A percentile compares a stretch with the other conserved stretches of the same genome.
These are phyloP conservation scores for Hartigia nigra DNA, from an alignment of 2,888 invertebrate species.

Conservation along the genomic window DNA sequence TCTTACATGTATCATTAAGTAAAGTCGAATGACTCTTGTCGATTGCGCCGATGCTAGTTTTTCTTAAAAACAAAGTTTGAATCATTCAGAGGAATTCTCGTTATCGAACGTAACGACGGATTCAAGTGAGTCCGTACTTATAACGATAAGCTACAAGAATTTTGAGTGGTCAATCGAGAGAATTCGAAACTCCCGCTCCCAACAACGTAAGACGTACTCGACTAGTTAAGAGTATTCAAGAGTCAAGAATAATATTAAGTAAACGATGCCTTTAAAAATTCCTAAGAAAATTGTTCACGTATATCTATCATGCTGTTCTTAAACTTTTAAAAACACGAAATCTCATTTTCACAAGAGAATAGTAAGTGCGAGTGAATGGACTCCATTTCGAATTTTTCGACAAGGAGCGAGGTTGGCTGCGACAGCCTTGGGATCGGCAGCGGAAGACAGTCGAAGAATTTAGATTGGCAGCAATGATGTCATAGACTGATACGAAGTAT, in stretches of 20 bases:
- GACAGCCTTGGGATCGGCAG: not conserved
- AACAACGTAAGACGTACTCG: not conserved
- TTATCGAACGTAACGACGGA: not conserved
- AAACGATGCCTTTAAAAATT: not conserved
- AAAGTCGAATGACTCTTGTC: not conserved
- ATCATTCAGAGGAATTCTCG: not conserved
- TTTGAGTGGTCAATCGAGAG: not conserved
- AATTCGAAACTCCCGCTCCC: not conserved
- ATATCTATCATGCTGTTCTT: not conserved
- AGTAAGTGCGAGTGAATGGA: slow-evolving; percentile 6
- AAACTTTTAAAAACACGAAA: not conserved
- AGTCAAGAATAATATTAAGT: not conserved
- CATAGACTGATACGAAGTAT: not conserved
- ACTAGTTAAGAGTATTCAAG: not conserved
- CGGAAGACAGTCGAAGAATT: not conserved
- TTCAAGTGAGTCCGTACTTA: not conserved
- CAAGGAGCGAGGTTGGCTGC: not conserved
- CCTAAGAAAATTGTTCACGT: not conserved
- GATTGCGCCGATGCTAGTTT: not conserved
- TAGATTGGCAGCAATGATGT: slow-evolving; percentile 1
- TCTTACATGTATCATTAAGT: not conserved
- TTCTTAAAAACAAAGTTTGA: not conserved
- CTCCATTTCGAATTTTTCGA: not conserved
- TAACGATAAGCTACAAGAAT: not conserved
- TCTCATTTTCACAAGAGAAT: slow-evolving; percentile 2